These are phyloP conservation scores for Pasiphila rectangulata DNA, from an alignment of 2,888 invertebrate species.

Conservation along the genomic window DNA sequence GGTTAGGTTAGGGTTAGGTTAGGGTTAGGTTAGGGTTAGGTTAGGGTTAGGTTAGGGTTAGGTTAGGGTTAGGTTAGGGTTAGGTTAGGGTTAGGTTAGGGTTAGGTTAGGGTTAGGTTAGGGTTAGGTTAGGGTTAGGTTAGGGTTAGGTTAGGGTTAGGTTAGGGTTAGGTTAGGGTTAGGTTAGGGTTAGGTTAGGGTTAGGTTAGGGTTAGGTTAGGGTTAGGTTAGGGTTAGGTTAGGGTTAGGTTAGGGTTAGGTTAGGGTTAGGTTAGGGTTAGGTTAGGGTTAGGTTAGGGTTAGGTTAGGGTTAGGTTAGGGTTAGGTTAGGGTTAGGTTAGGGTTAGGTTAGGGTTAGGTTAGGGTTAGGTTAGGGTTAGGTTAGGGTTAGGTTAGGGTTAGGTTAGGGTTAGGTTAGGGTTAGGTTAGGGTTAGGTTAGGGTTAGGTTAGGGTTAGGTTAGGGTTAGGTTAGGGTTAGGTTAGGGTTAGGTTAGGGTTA, in stretches of 20 bases:
- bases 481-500: not conserved
- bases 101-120: not conserved
- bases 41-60: conserved; percentile 28
- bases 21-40: conserved; percentile 6
- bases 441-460: conserved; percentile 11
- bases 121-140: not conserved
- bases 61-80: conserved; percentile 30
- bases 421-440: conserved; percentile 9
- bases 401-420: conserved; percentile 6
- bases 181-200: conserved; percentile 2
- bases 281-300: conserved; percentile 4
- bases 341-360: not conserved
- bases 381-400: conserved; percentile 11
- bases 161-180: not conserved
- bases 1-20: conserved; percentile 1
- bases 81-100: not conserved
- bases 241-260: not conserved
- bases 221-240: not conserved
- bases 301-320: conserved; percentile 2
- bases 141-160: not conserved
- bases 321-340: conserved; percentile 7
- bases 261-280: conserved; percentile 1
- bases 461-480: conserved; percentile 9
- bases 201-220: conserved; percentile 21
- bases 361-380: conserved; percentile 8